phyloP scores from a whole-genome alignment of 2,113 vertebrate genomes.

The Paramormyrops kingsleyae region DNA sequence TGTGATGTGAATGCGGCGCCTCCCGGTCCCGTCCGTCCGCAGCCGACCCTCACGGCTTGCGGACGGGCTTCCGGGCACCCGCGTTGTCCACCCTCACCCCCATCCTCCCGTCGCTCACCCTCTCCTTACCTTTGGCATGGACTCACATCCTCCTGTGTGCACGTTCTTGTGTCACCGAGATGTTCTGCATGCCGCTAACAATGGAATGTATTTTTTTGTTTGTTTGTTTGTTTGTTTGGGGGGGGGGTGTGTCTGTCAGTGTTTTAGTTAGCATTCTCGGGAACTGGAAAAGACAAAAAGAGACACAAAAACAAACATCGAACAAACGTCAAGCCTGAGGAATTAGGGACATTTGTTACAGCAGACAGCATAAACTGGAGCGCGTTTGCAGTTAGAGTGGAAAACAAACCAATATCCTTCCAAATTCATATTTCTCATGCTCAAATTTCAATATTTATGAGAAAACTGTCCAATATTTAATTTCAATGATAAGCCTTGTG shows the following conservation, averaged over 20 bases:
- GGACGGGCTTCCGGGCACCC: neutral
- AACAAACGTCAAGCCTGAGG: constrained; percentile 2
- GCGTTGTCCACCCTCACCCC: neutral
- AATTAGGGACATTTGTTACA: neutral
- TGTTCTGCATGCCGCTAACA: constrained; percentile 9
- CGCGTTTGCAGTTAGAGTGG: neutral
- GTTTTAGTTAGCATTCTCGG: neutral
- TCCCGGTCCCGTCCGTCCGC: neutral
- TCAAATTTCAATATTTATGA: constrained; percentile 9
- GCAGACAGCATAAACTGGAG: neutral
- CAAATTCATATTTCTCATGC: constrained; percentile 10
- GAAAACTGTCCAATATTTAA: neutral
- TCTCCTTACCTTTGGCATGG: neutral
- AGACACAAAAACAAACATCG: neutral
- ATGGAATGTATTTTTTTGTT: constrained; percentile 46
- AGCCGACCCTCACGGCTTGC: neutral
- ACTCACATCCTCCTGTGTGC: neutral
- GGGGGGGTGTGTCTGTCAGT: constrained; percentile 4
- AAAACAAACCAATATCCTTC: neutral
- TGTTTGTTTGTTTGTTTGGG: neutral
- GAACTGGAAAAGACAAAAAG: neutral
- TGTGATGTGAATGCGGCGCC: neutral
- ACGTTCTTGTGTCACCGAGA: neutral
- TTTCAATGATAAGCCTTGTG: neutral
- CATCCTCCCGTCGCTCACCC: neutral